Percentiles rank a stretch among this genome's conserved stretches.
Conservation (phyloP, 2,113 vertebrate species). For the Ophiodon elongatus region DNA sequence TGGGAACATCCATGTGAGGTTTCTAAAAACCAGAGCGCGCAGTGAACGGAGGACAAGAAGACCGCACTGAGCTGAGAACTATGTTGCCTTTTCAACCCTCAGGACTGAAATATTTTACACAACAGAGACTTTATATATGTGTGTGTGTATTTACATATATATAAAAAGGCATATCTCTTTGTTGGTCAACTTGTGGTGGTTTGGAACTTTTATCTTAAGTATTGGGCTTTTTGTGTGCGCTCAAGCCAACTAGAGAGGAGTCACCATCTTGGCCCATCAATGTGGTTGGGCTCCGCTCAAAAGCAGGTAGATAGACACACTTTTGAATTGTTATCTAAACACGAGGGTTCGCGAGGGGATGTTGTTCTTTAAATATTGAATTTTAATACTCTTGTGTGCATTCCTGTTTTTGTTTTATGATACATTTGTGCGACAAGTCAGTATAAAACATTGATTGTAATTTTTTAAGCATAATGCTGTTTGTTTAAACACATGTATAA, state of each 20-base stretch:
- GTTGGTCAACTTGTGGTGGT: conserved; percentile 79
- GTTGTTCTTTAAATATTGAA: conserved; percentile 67
- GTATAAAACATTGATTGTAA: conserved; percentile 79
- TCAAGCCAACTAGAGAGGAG: conserved; percentile 68
- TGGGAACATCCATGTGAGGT: conserved; percentile 80
- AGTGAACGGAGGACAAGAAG: conserved; percentile 61
- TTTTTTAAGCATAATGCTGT: conserved; percentile 76
- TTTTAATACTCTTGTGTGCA: conserved; percentile 78
- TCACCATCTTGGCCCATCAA: conserved; percentile 47
- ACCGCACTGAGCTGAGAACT: conserved; percentile 78
- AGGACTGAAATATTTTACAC: conserved; percentile 85
- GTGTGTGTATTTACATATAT: conserved; percentile 21
- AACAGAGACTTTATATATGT: conserved; percentile 82
- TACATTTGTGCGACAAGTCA: conserved; percentile 73
- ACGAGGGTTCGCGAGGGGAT: conserved; percentile 54
- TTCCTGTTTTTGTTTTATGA: conserved; percentile 74
- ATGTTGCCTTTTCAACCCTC: conserved; percentile 84
- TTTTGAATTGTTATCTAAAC: conserved; percentile 66
- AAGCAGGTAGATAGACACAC: conserved; percentile 56
- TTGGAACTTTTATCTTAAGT: conserved; percentile 77
- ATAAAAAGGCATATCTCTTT: conserved; percentile 79
- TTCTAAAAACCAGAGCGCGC: conserved; percentile 35
- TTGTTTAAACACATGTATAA: conserved; percentile 73
- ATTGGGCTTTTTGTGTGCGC: conserved; percentile 70
- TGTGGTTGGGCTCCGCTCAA: conserved; percentile 36